Evolutionary conservation across 2,113 vertebrate genomes (phyloP).

Genomic region (Ailuropoda melanoleuca): DNA sequence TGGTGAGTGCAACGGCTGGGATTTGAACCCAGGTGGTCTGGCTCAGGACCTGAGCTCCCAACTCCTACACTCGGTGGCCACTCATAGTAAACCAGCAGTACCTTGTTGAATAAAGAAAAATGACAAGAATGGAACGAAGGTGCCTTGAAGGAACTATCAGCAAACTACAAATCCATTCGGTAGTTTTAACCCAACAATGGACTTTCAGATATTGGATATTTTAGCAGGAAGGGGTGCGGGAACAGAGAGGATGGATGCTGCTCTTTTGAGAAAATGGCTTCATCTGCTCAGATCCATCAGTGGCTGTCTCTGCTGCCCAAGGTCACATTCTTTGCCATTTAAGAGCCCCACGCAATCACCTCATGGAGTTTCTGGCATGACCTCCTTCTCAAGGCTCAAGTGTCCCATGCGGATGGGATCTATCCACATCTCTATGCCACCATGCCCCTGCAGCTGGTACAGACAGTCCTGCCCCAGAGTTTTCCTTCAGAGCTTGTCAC

Average conservation of each 20-base stretch:
- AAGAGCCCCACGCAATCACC: background rate
- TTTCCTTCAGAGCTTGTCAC: background rate
- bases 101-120: background rate
- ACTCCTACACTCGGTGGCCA: background rate
- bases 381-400: background rate
- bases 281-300: background rate
- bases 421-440: background rate
- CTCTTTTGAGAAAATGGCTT: background rate
- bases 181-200: background rate
- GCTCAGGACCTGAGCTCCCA: background rate
- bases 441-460: background rate
- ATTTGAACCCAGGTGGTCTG: background rate
- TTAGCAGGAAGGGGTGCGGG: background rate
- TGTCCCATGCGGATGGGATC: accelerated
- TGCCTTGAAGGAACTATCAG: background rate
- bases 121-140: background rate
- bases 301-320: background rate
- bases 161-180: background rate
- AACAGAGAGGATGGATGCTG: background rate
- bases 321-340: background rate
- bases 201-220: background rate
- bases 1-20: background rate
- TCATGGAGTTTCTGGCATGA: accelerated
- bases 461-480: background rate
- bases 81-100: background rate